Conservation (phyloP, 2,888 invertebrate species). For the Cephus nigrinus region DNA sequence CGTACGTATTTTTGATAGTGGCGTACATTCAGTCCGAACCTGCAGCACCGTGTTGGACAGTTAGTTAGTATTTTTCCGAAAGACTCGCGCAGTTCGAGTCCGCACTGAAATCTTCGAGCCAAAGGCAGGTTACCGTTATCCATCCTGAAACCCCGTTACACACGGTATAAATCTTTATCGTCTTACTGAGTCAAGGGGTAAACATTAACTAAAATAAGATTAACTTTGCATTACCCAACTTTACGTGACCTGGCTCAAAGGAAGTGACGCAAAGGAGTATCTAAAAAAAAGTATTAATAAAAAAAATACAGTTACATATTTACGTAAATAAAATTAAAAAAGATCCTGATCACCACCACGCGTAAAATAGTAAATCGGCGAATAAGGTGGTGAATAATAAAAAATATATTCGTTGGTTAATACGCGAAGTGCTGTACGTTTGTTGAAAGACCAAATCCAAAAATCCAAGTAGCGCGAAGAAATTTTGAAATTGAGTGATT, state of each 20-base stretch:
- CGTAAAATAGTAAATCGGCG: neutral
- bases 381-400: neutral
- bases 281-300: neutral
- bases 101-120: neutral
- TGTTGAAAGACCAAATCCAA: neutral
- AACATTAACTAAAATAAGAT: neutral
- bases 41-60: constrained; percentile 9
- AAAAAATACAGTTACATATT: neutral
- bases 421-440: neutral
- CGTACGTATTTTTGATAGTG: constrained; percentile 15
- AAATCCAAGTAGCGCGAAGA: neutral
- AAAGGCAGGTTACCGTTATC: neutral
- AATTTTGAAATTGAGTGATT: neutral
- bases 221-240: neutral
- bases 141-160: neutral
- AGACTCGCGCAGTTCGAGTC: constrained; percentile 3
- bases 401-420: neutral
- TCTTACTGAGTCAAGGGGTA: neutral
- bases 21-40: constrained; percentile 6
- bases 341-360: neutral
- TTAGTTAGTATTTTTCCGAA: constrained; percentile 13
- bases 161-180: neutral
- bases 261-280: neutral
- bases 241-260: neutral
- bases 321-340: neutral